Evolutionary conservation across 2,113 vertebrate species (phyloP).

Genomic region (human (Homo sapiens)): GRCh38 chr11:55795001-55795500

Average conservation of each 20-base stretch:
- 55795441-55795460: not conserved
- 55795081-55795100: not conserved
- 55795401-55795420: not conserved
- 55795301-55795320: too few species aligned
- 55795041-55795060: not conserved
- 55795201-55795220: not conserved
- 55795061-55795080: not conserved
- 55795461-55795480: not conserved
- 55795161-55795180: not conserved
- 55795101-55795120: not conserved
- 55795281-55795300: too few species aligned
- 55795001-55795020: not conserved
- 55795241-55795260: too few species aligned
- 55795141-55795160: not conserved
- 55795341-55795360: not conserved
- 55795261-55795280: too few species aligned
- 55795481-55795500: not conserved
- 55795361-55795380: not conserved
- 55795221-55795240: not conserved
- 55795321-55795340: not conserved
- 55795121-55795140: not conserved
- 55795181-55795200: not conserved
- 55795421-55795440: not conserved
- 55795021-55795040: not conserved
- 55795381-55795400: not conserved